A percentile compares a stretch with the other conserved stretches of the same genome.
Conservation (phyloP, 2,797 vertebrate genomes). For the Sarcophilus harrisii region DNA sequence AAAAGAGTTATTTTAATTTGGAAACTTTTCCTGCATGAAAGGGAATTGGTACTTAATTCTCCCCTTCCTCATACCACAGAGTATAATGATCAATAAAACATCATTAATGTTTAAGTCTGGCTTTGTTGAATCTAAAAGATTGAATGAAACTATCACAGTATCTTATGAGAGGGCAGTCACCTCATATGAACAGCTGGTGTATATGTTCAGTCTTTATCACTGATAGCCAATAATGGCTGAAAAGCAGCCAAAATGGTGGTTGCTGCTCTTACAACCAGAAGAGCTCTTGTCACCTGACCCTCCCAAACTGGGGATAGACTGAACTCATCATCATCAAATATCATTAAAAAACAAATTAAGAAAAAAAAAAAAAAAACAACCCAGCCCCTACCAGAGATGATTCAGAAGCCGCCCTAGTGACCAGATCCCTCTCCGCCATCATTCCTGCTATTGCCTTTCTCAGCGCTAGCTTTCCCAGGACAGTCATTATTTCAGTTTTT, state of each 20-base stretch:
- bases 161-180: background rate
- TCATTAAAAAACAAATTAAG: slow-evolving; percentile 10
- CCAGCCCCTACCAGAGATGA: background rate
- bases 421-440: slow-evolving; percentile 29
- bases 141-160: slow-evolving; percentile 43
- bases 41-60: slow-evolving; percentile 30
- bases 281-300: slow-evolving; percentile 38
- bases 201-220: slow-evolving; percentile 28
- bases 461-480: slow-evolving; percentile 19
- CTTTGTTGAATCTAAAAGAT: slow-evolving; percentile 67
- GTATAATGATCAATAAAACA: slow-evolving; percentile 57
- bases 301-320: slow-evolving; percentile 49
- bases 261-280: slow-evolving; percentile 48
- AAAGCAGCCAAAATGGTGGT: slow-evolving; percentile 43
- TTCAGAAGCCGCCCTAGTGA: background rate
- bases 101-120: slow-evolving; percentile 57
- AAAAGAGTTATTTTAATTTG: slow-evolving; percentile 26
- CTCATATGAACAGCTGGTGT: slow-evolving; percentile 56
- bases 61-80: background rate
- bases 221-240: slow-evolving; percentile 30
- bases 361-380: background rate
- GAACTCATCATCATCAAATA: slow-evolving; percentile 28
- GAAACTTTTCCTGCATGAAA: slow-evolving; percentile 43
- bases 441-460: background rate
- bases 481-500: slow-evolving; percentile 19